A percentile compares a stretch with the other conserved stretches of the same genome.
phyloP scores from a whole-genome alignment of 1,140 invertebrate species.

The Dreissena rostriformis region DNA sequence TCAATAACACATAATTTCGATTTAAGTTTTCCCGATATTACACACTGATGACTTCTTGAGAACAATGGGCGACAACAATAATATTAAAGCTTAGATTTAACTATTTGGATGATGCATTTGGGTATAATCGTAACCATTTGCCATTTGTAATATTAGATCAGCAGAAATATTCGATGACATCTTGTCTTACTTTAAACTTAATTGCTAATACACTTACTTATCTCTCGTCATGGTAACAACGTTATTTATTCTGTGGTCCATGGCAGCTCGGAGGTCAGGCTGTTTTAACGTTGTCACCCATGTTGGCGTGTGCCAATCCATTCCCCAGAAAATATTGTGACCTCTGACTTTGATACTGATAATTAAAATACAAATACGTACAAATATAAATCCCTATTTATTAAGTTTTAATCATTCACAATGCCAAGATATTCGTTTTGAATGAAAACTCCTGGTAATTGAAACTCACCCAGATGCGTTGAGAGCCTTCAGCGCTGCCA shows the following conservation, averaged over 20 bases:
- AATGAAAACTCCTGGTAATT: no score
- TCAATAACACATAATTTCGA: no score
- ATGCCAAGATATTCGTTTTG: no score
- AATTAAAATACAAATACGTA: background rate
- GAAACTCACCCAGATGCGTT: no score
- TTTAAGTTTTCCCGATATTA: no score
- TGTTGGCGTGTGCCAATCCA: background rate
- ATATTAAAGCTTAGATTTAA: background rate
- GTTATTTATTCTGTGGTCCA: constrained; percentile 39
- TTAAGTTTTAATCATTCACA: no score
- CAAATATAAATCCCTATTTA: no score
- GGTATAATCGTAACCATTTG: background rate
- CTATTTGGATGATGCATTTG: background rate
- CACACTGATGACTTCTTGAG: background rate
- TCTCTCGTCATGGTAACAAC: constrained; percentile 45
- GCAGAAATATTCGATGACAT: background rate
- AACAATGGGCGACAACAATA: background rate
- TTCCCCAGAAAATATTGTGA: constrained; percentile 64
- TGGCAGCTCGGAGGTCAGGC: constrained; percentile 20
- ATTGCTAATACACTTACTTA: constrained; percentile 48
- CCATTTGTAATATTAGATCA: background rate
- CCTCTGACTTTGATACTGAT: constrained; percentile 58
- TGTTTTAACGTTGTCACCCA: constrained; percentile 46
- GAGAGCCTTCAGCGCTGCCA: no score
- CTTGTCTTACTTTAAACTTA: background rate